Conservation (phyloP, 1,140 invertebrate species). For the Pissodes strobi region DNA sequence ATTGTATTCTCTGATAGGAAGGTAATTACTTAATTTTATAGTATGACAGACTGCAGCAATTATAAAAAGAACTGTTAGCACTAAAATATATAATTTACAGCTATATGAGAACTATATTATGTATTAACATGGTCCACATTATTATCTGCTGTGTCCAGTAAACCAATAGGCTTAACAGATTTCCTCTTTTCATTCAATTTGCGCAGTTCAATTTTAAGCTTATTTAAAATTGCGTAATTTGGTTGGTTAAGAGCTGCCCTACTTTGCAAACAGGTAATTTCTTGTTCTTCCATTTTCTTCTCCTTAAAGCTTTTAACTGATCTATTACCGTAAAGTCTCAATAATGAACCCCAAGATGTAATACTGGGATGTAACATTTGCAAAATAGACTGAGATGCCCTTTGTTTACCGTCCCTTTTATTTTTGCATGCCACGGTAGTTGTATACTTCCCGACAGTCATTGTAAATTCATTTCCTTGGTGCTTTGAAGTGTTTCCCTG, state of each 20-base stretch:
- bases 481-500: conserved; percentile 81
- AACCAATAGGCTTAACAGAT: conserved; percentile 74
- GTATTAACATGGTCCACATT: conserved; percentile 8
- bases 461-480: conserved; percentile 92
- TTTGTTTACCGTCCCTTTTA: conserved; percentile 96
- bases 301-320: conserved; percentile 92
- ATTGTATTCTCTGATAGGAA: too few relatives aligned
- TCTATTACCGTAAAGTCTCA: conserved; percentile 90
- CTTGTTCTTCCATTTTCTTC: conserved; percentile 92
- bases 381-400: conserved; percentile 93
- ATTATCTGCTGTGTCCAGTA: conserved; percentile 56
- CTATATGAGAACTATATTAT: too few relatives aligned
- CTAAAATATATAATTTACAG: too few relatives aligned
- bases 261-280: conserved; percentile 89
- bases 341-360: conserved; percentile 90
- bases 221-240: conserved; percentile 91
- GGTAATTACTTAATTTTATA: too few relatives aligned
- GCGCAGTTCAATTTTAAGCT: conserved; percentile 85
- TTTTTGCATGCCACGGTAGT: conserved; percentile 91
- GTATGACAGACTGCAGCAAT: too few relatives aligned
- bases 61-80: too few relatives aligned
- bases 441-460: conserved; percentile 91
- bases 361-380: conserved; percentile 90
- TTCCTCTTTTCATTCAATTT: conserved; percentile 73
- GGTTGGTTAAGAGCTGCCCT: conserved; percentile 89